Conservation (phyloP, 2,888 invertebrate species). For the Yponomeuta evonymella region DNA sequence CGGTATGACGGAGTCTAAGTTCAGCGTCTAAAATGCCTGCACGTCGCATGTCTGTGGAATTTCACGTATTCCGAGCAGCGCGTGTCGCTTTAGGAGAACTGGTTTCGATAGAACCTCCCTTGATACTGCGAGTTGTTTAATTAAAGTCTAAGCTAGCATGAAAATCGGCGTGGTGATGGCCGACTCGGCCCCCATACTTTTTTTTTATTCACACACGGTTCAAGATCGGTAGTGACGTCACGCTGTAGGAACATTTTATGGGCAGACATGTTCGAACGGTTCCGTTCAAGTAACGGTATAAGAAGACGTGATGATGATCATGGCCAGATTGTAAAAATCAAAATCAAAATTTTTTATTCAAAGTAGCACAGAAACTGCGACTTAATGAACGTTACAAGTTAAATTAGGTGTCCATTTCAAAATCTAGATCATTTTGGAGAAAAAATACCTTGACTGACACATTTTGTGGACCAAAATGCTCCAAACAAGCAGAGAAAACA, state of each 20-base stretch:
- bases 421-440: too few species aligned
- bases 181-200: not conserved
- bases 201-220: not conserved
- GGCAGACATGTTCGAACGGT: constrained; percentile 19
- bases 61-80: constrained; percentile 12
- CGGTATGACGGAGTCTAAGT: not conserved
- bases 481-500: too few species aligned
- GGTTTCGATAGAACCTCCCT: not conserved
- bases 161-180: not conserved
- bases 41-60: constrained; percentile 10
- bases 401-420: too few species aligned
- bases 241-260: not conserved
- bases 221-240: constrained; percentile 7
- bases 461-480: too few species aligned
- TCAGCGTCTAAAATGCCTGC: not conserved
- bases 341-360: too few species aligned
- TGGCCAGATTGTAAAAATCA: not conserved
- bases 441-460: not conserved
- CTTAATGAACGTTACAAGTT: too few species aligned
- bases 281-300: constrained; percentile 35
- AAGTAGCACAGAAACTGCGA: too few species aligned
- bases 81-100: constrained; percentile 5
- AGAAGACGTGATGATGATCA: constrained; percentile 7
- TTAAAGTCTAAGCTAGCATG: constrained; percentile 9
- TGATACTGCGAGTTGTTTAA: constrained; percentile 10